phyloP scores from a whole-genome alignment of 2,113 vertebrate species.

The Scopus umbretta region DNA sequence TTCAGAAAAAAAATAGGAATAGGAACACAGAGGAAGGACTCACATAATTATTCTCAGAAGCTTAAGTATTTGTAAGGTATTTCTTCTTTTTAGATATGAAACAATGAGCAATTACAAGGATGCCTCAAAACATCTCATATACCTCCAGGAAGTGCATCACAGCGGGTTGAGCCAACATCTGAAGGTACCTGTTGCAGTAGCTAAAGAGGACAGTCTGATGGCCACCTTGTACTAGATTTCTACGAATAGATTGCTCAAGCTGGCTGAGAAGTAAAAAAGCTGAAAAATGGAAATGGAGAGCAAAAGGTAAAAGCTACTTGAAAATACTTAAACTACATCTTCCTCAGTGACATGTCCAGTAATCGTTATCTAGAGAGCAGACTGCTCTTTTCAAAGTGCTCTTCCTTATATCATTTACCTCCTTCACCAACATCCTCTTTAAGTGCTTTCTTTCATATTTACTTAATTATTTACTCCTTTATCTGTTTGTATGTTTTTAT shows the following conservation, averaged over 20 bases:
- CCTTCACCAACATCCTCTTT: background rate
- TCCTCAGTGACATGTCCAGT: background rate
- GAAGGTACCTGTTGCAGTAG: background rate
- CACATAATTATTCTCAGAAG: background rate
- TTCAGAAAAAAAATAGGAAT: background rate
- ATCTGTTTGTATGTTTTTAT: background rate
- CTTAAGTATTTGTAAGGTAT: background rate
- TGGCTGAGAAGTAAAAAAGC: background rate
- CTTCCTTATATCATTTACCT: background rate
- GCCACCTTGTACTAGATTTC: background rate
- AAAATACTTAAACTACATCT: background rate
- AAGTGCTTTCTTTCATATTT: background rate
- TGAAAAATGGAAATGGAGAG: background rate
- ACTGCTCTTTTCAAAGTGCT: background rate
- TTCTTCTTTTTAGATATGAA: background rate
- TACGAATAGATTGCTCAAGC: background rate
- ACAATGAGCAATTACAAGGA: background rate
- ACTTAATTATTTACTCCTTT: background rate
- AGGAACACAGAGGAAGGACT: background rate
- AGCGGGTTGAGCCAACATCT: background rate
- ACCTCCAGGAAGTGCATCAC: background rate
- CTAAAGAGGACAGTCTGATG: background rate
- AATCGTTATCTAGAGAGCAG: background rate
- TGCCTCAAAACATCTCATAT: background rate
- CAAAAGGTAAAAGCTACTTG: background rate